These are phyloP conservation scores for Drosophila asahinai DNA, from an alignment of 1,140 invertebrate species.

Conservation along the genomic window DNA sequence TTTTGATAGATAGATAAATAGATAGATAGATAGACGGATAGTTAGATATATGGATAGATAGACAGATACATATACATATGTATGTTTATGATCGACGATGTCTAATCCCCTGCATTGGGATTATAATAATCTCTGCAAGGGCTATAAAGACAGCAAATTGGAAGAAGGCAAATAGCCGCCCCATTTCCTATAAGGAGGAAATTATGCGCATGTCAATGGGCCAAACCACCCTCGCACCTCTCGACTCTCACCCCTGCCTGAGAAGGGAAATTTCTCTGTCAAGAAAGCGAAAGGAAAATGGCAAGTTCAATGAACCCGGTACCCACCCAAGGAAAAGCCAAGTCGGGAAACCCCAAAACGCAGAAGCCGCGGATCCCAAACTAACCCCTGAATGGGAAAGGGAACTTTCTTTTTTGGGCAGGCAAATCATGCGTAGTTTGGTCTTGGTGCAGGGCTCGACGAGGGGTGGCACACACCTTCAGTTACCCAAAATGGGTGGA, in stretches of 20 bases:
- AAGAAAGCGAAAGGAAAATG: slow-evolving; percentile 73
- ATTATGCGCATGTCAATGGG: slow-evolving; percentile 61
- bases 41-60: too few relatives aligned
- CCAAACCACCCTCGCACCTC: slow-evolving; percentile 52
- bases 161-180: background rate
- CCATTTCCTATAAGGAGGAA: slow-evolving; percentile 12
- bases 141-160: background rate
- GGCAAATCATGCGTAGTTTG: slow-evolving; percentile 43
- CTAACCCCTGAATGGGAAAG: slow-evolving; percentile 37
- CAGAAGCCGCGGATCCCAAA: slow-evolving; percentile 39
- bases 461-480: slow-evolving; percentile 1
- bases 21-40: too few relatives aligned
- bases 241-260: slow-evolving; percentile 22
- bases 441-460: background rate
- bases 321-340: slow-evolving; percentile 42
- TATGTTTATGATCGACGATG: background rate
- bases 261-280: slow-evolving; percentile 50
- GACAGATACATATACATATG: too few relatives aligned
- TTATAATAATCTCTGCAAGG: background rate
- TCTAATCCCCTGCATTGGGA: background rate
- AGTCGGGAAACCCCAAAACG: slow-evolving; percentile 49
- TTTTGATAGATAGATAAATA: too few relatives aligned
- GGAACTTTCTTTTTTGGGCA: slow-evolving; percentile 21
- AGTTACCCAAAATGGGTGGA: background rate
- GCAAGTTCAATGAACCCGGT: slow-evolving; percentile 69